phyloP scores from a whole-genome alignment of 2,797 vertebrate genomes.

The Pseudopleuronectes americanus region DNA sequence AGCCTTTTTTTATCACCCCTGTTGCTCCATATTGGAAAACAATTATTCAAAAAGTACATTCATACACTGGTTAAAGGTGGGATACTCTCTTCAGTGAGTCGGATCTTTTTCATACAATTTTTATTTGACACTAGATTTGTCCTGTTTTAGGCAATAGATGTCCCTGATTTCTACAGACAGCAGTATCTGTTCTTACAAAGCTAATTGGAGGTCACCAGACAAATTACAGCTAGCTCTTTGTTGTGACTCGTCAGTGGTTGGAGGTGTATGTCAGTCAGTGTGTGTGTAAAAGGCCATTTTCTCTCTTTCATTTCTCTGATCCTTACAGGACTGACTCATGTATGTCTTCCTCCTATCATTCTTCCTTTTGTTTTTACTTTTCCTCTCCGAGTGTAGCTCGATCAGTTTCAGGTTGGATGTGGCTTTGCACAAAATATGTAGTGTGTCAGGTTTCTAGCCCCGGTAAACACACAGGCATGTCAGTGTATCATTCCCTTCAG shows the following conservation, averaged over 20 bases:
- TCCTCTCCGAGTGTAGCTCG: not conserved
- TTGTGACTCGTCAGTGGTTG: not conserved
- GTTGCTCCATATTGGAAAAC: not conserved
- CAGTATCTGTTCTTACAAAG: not conserved
- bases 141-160: not conserved
- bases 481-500: constrained; percentile 16
- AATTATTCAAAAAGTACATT: constrained; percentile 29
- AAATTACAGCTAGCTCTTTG: not conserved
- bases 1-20: constrained; percentile 18
- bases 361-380: constrained; percentile 8
- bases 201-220: not conserved
- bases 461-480: constrained; percentile 9
- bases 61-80: constrained; percentile 20
- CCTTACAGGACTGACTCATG: constrained; percentile 3
- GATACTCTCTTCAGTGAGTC: too few relatives aligned
- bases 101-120: too few relatives aligned
- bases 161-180: not conserved
- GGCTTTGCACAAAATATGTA: constrained; percentile 33
- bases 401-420: constrained; percentile 25
- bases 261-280: not conserved
- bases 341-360: constrained; percentile 50
- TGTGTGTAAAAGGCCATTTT: not conserved
- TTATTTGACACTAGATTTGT: not conserved
- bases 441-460: constrained; percentile 41
- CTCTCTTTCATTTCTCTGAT: constrained; percentile 21